A percentile compares a stretch with the other conserved stretches of the same genome.
These are phyloP conservation scores for Heteromormyrus szaboi DNA, from an alignment of 2,797 vertebrate species.

Conservation along the genomic window DNA sequence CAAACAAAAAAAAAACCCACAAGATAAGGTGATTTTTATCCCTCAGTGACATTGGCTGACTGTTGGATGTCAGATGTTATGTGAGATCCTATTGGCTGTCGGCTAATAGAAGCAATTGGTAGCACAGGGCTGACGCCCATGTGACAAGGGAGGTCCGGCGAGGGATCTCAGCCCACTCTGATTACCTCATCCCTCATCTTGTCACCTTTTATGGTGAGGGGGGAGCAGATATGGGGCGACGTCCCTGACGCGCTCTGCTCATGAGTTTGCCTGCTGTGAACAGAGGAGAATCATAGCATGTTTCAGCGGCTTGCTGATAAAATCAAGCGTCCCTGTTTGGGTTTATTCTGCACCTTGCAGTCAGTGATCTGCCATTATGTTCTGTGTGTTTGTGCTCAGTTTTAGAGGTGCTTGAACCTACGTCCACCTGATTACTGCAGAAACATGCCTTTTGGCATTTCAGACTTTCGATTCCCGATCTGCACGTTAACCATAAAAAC, in stretches of 20 bases:
- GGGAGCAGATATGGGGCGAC: background rate
- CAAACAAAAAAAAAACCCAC: background rate
- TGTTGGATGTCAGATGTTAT: conserved; percentile 14
- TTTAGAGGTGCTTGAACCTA: background rate
- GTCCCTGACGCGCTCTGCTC: background rate
- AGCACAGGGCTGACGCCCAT: background rate
- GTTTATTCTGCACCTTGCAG: background rate
- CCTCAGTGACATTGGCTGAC: conserved; percentile 13
- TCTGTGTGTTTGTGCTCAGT: background rate
- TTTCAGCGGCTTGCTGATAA: background rate
- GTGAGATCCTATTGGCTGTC: conserved; percentile 12
- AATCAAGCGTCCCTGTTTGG: background rate
- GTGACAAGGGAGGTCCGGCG: conserved; percentile 16
- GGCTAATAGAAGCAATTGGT: conserved; percentile 24
- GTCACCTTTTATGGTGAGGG: conserved; percentile 22
- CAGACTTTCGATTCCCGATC: background rate
- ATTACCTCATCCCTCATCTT: conserved; percentile 31
- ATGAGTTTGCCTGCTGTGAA: background rate
- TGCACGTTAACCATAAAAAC: background rate
- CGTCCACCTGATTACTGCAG: background rate
- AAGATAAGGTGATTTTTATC: background rate
- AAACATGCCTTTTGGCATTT: background rate
- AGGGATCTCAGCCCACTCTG: conserved; percentile 24
- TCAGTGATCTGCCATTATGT: background rate
- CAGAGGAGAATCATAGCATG: background rate